A percentile compares a stretch with the other conserved stretches of the same genome.
Evolutionary conservation across 2,113 vertebrate genomes (phyloP).

Genomic region (Bungarus multicinctus): DNA sequence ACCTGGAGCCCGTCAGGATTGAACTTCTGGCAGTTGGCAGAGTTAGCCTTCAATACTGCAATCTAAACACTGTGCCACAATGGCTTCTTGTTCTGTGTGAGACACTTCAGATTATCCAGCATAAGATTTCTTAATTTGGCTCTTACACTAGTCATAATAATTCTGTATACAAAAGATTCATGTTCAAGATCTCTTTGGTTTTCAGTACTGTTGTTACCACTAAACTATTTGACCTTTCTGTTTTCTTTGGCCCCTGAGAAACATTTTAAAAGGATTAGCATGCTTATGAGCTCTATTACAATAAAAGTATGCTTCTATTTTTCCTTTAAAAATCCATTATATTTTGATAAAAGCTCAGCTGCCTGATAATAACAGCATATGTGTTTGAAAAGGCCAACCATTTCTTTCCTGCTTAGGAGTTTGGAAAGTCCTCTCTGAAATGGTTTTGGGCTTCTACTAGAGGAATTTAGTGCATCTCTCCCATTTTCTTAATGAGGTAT

Average conservation of each 20-base stretch:
- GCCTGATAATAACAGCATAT: background rate
- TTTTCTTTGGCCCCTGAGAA: background rate
- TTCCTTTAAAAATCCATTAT: background rate
- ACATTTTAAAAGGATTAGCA: slow-evolving; percentile 7
- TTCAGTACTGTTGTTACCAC: background rate
- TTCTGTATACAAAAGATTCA: background rate
- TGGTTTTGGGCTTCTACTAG: background rate
- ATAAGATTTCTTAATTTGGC: background rate
- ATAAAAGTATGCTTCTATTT: background rate
- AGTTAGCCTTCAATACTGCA: background rate
- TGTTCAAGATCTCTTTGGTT: background rate
- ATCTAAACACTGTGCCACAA: background rate
- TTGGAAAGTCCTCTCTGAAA: background rate
- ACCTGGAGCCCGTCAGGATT: background rate
- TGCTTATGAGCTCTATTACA: background rate
- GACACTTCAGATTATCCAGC: background rate
- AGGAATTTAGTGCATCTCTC: background rate
- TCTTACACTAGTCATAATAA: background rate
- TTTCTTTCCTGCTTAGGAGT: background rate
- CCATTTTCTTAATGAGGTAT: background rate
- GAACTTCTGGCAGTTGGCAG: background rate
- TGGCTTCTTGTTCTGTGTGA: background rate
- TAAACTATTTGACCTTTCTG: background rate
- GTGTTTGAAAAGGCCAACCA: background rate
- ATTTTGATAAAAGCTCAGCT: background rate